phyloP scores from a whole-genome alignment of 2,113 vertebrate species.

The Hystrix cristata region DNA sequence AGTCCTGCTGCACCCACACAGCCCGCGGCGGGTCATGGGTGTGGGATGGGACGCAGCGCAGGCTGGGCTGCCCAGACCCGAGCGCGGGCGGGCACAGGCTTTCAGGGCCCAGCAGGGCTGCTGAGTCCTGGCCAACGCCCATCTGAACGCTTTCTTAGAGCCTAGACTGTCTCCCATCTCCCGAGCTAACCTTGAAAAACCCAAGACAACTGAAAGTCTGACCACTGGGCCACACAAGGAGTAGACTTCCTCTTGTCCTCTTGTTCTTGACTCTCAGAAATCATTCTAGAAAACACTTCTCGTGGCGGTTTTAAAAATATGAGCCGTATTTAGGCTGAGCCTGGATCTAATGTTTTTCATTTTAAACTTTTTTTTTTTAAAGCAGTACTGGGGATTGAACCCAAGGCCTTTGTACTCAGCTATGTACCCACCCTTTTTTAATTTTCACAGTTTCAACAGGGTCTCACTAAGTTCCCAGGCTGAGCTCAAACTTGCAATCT shows the following conservation, averaged over 20 bases:
- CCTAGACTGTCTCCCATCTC: neutral
- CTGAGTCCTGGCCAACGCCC: neutral
- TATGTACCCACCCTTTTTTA: neutral
- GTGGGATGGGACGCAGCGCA: no score
- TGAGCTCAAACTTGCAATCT: neutral
- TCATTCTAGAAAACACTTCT: neutral
- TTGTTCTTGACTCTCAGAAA: neutral
- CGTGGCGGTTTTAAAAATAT: neutral
- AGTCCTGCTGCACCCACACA: no score
- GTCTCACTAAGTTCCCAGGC: neutral
- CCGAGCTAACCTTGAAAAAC: neutral
- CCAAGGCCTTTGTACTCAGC: neutral
- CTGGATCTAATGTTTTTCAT: neutral
- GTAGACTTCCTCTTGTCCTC: neutral
- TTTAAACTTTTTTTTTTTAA: neutral
- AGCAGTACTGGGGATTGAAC: neutral
- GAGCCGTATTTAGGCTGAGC: neutral
- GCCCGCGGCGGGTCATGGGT: no score
- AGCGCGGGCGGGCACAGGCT: neutral
- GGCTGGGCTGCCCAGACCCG: no score
- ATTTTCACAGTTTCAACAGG: neutral
- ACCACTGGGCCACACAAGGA: neutral
- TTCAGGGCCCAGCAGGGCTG: neutral
- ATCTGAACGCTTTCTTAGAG: neutral
- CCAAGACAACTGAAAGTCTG: neutral